Evolutionary conservation across 2,797 vertebrate genomes (phyloP).

Genomic region (Sebastolobus alascanus): DNA sequence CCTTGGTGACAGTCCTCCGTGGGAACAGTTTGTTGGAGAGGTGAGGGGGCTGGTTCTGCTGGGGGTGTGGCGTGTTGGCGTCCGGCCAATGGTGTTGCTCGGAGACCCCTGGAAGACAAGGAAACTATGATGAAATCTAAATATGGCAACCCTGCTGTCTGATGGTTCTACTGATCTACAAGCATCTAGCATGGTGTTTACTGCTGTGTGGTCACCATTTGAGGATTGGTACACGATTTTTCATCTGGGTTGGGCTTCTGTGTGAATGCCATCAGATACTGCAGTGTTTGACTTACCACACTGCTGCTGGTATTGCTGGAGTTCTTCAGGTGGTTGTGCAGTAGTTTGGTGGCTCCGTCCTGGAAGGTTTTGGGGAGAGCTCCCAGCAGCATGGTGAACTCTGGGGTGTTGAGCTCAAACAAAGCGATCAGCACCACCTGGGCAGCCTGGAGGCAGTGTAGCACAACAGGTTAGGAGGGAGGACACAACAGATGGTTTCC

Average conservation of each 20-base stretch:
- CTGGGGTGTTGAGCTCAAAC: slow-evolving; percentile 98
- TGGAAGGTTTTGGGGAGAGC: slow-evolving; percentile 99
- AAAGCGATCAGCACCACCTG: slow-evolving; percentile 96
- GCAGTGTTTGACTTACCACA: slow-evolving; percentile 83
- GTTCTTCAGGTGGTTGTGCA: slow-evolving; percentile 98
- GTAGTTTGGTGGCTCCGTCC: slow-evolving; percentile 97
- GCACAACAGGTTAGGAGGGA: slow-evolving; percentile 18
- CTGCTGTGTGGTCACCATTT: too few species aligned
- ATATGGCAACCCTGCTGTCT: background rate
- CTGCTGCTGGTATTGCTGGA: slow-evolving; percentile 91
- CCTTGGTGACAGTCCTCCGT: slow-evolving; percentile 97
- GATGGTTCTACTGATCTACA: background rate
- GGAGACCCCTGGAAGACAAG: slow-evolving; percentile 90
- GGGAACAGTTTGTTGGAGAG: slow-evolving; percentile 97
- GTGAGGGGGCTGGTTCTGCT: slow-evolving; percentile 97
- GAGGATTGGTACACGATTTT: background rate
- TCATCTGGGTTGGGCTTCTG: background rate
- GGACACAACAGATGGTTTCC: slow-evolving; percentile 2
- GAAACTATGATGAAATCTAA: background rate
- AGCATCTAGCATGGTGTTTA: background rate
- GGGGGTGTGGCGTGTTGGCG: slow-evolving; percentile 91
- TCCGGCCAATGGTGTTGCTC: slow-evolving; percentile 95
- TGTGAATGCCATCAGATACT: background rate
- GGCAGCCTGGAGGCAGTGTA: slow-evolving; percentile 87
- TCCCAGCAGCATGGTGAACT: slow-evolving; percentile 99